These are phyloP conservation scores for Andinoacara biseriatus DNA, from an alignment of 2,113 vertebrate genomes.

Conservation along the genomic window DNA sequence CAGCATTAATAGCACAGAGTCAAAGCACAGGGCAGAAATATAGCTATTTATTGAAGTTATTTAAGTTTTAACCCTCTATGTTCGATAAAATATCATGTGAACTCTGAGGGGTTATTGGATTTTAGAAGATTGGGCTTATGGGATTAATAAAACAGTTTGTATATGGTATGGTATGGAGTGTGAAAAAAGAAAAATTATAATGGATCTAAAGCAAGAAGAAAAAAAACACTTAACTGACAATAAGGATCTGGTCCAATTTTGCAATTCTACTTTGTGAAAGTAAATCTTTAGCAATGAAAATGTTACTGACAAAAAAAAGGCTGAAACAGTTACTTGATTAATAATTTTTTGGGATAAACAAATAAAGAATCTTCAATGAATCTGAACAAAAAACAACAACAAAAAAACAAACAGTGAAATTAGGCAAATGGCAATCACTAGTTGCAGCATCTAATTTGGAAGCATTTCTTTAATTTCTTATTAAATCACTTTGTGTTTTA, in stretches of 20 bases:
- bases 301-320: neutral
- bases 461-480: conserved; percentile 4
- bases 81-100: neutral
- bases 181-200: neutral
- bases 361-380: neutral
- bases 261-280: neutral
- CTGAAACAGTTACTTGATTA: neutral
- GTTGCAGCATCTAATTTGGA: neutral
- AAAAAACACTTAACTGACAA: neutral
- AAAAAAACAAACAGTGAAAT: neutral
- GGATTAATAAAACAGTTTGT: neutral
- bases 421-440: neutral
- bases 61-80: neutral
- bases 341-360: neutral
- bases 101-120: neutral
- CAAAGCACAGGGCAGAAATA: conserved; percentile 9
- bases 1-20: conserved; percentile 3
- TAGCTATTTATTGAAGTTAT: neutral
- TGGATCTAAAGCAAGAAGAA: neutral
- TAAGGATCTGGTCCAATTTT: neutral
- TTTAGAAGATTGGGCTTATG: neutral
- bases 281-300: neutral
- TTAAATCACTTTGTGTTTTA: conserved; percentile 13
- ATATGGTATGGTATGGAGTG: neutral
- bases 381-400: neutral